Conservation (phyloP, 1,140 invertebrate species). For the Drosophila aff. region DNA sequence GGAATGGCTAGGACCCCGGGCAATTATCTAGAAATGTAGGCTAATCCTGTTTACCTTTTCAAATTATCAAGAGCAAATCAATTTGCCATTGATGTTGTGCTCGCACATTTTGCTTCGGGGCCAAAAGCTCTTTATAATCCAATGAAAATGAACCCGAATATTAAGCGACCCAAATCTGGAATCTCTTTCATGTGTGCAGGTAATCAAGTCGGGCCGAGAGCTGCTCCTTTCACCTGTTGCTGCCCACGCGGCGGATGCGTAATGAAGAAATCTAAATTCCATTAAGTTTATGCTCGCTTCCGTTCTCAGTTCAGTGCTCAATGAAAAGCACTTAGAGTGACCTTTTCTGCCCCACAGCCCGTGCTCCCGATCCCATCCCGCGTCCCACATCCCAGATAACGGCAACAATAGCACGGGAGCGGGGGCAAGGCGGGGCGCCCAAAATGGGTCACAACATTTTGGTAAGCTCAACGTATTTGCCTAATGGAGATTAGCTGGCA, state of each 20-base stretch:
- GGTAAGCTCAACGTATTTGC: conserved; percentile 62
- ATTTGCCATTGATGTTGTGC: conserved; percentile 60
- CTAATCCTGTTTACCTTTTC: conserved; percentile 57
- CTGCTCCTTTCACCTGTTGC: conserved; percentile 54
- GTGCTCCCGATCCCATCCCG: not conserved
- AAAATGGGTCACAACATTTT: conserved; percentile 58
- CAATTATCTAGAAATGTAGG: conserved; percentile 46
- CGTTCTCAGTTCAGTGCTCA: conserved; percentile 56
- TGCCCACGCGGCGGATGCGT: conserved; percentile 24
- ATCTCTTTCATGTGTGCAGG: conserved; percentile 57
- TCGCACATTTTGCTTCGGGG: conserved; percentile 27
- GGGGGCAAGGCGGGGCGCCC: not conserved
- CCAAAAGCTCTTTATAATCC: conserved; percentile 50
- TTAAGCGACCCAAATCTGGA: conserved; percentile 44
- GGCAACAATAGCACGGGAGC: conserved; percentile 17
- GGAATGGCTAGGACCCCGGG: not conserved
- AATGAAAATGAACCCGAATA: conserved; percentile 60
- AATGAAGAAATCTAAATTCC: conserved; percentile 67
- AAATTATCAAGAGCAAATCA: conserved; percentile 63
- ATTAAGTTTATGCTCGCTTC: conserved; percentile 54
- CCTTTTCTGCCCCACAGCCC: conserved; percentile 26
- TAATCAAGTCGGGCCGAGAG: conserved; percentile 35
- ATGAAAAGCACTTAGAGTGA: conserved; percentile 57
- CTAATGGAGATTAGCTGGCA: conserved; percentile 67
- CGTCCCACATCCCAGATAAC: conserved; percentile 1